Evolutionary conservation across 2,113 vertebrate species (phyloP), one percentile per base, ranked within the genome.

Genomic region (Hassar affinis): DNA sequence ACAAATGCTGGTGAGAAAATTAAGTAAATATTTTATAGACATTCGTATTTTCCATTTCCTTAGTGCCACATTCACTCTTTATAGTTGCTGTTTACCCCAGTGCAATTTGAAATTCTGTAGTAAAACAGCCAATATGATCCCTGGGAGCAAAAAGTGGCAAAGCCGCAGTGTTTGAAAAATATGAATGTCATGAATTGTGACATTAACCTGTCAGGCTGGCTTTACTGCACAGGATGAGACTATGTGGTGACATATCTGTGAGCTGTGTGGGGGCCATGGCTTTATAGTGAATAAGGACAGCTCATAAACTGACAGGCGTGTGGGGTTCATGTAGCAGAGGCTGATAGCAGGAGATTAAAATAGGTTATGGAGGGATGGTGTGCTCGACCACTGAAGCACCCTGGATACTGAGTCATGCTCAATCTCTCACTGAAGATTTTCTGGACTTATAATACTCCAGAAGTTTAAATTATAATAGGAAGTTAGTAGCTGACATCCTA

Each of bases 261-360:
- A 35, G 22, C 71, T 78, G 80, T 25, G 75, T 27, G 72, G 74
- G 79, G 25, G 9, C 68, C 57, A 82, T 75, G 83, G 90, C 83
- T 90, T 92, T 90, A 90, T 85, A 86, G 81, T 75, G 75, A 75
- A 85, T 52, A 79, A 68, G 42, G 71, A 77, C 75, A 82, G 87
- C 89, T 89, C 87, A 91, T 92, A 90, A 91, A 83, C 84, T 78
- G 57, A 80, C 79, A 79, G 86, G 85, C 57, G 85, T 87, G 85
- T 86, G 84, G 77, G 78, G 52, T 83, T 78, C 78, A 79, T 86
- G 83, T 88, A 88, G 72, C 88, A 90, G 82, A 49, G 82, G 79
- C 85, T 89, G 88, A 90, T 91, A 89, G 87, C 88, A 90, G 84
- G 79, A 90, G 87, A 91, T 92, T 92, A 90, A 91, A 92, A 74